Evolutionary conservation across 1,140 invertebrate genomes (phyloP), one percentile per base, ranked within the genome.

Genomic region (Rhizoglyphus robini): DNA sequence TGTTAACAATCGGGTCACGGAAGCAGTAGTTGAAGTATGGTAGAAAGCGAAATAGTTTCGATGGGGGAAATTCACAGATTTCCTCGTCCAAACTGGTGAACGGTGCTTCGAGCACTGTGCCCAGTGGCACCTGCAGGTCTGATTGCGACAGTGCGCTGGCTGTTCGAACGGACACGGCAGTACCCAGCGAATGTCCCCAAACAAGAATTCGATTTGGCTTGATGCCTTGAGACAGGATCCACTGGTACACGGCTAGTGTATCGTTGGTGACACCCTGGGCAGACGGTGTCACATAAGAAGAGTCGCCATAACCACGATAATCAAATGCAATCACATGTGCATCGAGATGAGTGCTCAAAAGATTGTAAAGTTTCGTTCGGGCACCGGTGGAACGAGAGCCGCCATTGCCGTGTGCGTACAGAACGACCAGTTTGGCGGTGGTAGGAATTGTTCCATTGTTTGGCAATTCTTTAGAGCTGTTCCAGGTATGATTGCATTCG

Each of bases 231-330:
- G 38, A 69, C 51, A 82, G 74, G 11, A 90, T 76, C 85, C 90
- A 96, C 64, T 85, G 79, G 72, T 88, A 88, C 1, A 94, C 81
- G 68, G 80, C 81, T 67, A 84, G 76, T 1, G 84, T 83, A 77
- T 97, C 94, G 41, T 80, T 79, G 18, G 94, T 88, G 2, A 95
- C 80, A 0, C 88, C 90, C 30, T 79, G 75, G 79, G 95, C 92
- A 18, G 84, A 83, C 0, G 86, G 83, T 47, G 81, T 74, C 2
- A 83, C 79, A 48, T 75, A 72, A 38, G 83, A 83, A 0, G 90
- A 95, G 76, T 97, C 93, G 0, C 86, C 92, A 75, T 90, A 96
- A 67, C 88, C 84, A 78, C 90, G 79, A 76, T 97, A 97, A 76
- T 97, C 93, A 72, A 93, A 87, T 3, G 88, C 80, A 67, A 96